Percentiles rank a stretch among this genome's conserved stretches.
phyloP scores from a whole-genome alignment of 92 coral and sea anemone species.

The Zoanthus sociatus region DNA sequence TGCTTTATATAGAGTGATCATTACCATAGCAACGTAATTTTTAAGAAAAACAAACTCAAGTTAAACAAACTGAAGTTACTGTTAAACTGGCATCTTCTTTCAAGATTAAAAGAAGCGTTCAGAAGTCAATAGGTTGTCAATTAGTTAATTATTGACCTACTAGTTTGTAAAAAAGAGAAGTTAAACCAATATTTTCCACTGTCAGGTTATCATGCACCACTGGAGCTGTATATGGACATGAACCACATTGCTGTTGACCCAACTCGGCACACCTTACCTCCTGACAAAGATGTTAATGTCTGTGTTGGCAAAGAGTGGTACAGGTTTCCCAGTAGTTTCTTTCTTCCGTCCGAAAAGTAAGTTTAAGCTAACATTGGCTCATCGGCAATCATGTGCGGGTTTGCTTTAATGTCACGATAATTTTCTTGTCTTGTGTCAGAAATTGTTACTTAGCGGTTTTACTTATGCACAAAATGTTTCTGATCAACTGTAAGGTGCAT shows the following conservation, averaged over 20 bases:
- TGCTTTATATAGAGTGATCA: no score
- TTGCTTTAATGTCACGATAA: no score
- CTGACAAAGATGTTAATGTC: constrained; percentile 74
- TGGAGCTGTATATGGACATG: constrained; percentile 89
- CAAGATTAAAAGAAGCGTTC: neutral
- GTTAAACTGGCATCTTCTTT: no score
- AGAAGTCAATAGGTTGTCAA: neutral
- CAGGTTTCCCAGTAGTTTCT: constrained; percentile 93
- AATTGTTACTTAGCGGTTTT: no score
- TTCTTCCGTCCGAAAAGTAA: constrained; percentile 90
- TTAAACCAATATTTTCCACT: neutral
- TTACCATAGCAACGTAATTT: no score
- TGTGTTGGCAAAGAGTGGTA: constrained; percentile 99
- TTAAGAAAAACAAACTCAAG: no score
- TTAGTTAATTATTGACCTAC: neutral
- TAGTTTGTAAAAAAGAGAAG: neutral
- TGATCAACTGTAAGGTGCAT: no score
- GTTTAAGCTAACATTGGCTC: neutral
- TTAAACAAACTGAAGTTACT: no score
- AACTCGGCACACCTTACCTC: constrained; percentile 58
- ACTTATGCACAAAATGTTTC: no score
- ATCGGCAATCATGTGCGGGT: no score
- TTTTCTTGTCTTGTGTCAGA: no score
- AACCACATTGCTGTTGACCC: constrained; percentile 78
- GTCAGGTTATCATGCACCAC: constrained; percentile 96